Base-by-base conservation (phyloP, 2,113 vertebrate genomes). In the Xenopus laevis region DNA sequence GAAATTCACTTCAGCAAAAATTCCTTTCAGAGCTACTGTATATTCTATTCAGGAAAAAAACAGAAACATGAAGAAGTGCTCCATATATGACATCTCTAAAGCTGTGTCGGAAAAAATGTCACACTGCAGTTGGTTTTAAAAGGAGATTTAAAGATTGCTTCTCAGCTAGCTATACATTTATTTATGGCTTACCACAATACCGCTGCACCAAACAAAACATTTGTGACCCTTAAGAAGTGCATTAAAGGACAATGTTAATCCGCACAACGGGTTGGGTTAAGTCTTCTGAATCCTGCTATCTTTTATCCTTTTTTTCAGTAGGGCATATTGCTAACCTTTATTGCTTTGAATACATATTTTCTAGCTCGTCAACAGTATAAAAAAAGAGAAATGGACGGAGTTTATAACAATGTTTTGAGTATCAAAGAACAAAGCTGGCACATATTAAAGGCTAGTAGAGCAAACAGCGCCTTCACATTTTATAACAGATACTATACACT, bases 191-290 rank as follows among this genome's bases (percentile, higher is more conserved):
- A 46, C 40, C 63, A 45, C 63, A 46, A 46, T 18, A 46, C 23
- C 13, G n/a, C 33, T 10, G 63, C 63, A 65, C 63, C n/a, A 18
- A 65, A 65, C 63, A 45, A 65, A 65, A 65, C 30, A 20, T 11
- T 65, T 65, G 15, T 65, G 10, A 65, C 40, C 63, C 40, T 40
- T 65, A 17, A 65, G 33, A 65, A 65, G 63, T 65, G 44, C 40
- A 20, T 65, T 65, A 65, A 46, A 65, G 63, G 63, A 46, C 63
- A 65, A 20, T 45, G 33, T 65, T 65, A 65, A 65, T 65, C 63
- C 63, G 18, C 63, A 46, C 63, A 46, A 45, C 40, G 18, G 33
- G 63, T 21, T 65, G 44, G 63, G 63, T 65, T 65, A 65, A 65
- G 40, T 18, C 40, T 65, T 64, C 13, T 40, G 62, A 64, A 64